phyloP scores from a whole-genome alignment of 92 coral and sea anemone species.

The Phymanthus crucifer region DNA sequence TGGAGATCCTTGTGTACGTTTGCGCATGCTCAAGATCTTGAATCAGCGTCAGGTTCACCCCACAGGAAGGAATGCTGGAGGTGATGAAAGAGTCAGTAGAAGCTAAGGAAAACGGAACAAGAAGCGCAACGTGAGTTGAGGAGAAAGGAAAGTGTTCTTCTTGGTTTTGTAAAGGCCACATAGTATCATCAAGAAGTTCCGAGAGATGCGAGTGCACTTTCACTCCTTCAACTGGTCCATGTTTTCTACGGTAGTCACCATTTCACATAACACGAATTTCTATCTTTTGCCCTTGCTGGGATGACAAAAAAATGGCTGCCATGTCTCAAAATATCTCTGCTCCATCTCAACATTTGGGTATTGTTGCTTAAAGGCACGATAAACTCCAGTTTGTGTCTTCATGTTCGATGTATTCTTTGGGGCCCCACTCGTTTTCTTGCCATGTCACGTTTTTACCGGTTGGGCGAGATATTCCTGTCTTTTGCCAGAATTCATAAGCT shows the following conservation, averaged over 20 bases:
- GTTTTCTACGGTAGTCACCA: neutral
- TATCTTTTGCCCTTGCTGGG: neutral
- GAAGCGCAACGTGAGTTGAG: no score
- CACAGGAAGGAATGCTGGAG: no score
- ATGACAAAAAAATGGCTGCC: conserved; percentile 1
- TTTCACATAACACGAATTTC: neutral
- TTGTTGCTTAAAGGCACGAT: neutral
- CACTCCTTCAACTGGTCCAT: neutral
- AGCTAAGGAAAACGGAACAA: no score
- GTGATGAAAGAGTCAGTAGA: no score
- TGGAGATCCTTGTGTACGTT: no score
- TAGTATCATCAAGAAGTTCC: neutral
- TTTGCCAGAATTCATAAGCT: conserved; percentile 59
- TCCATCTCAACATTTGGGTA: conserved; percentile 9
- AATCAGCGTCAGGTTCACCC: no score
- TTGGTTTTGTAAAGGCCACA: neutral
- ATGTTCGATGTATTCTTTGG: conserved; percentile 38
- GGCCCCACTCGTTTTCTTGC: conserved; percentile 28
- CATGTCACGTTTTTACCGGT: conserved; percentile 57
- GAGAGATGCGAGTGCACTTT: neutral
- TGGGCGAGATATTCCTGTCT: conserved; percentile 50
- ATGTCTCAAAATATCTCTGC: neutral
- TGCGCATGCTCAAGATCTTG: no score
- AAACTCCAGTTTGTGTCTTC: conserved; percentile 53
- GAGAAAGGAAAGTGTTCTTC: no score